Conservation (phyloP, 2,888 invertebrate species). For the Drosophila helvetica region DNA sequence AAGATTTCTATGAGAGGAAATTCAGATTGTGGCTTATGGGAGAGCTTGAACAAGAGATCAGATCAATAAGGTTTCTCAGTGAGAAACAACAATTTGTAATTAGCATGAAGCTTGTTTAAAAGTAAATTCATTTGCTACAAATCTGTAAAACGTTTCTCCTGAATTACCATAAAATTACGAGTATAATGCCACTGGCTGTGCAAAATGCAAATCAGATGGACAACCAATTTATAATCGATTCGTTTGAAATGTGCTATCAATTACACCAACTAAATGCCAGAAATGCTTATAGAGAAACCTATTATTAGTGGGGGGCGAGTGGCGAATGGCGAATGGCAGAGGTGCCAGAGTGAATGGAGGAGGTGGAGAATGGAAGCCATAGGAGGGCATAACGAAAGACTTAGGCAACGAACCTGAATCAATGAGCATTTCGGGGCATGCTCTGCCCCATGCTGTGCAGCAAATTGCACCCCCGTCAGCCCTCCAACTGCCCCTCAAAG, state of each 20-base stretch:
- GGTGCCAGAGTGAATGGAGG: neutral
- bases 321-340: neutral
- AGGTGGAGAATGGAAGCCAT: conserved; percentile 10
- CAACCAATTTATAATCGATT: conserved; percentile 12
- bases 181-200: conserved; percentile 7
- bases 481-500: neutral
- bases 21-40: neutral
- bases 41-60: neutral
- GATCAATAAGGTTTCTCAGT: neutral
- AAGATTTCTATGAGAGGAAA: neutral
- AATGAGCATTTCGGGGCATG: conserved; percentile 26
- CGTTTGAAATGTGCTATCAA: conserved; percentile 37
- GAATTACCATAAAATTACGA: conserved; percentile 10
- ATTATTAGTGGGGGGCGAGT: neutral
- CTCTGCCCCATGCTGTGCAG: conserved; percentile 21
- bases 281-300: neutral
- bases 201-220: conserved; percentile 31
- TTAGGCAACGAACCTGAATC: conserved; percentile 70
- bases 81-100: neutral
- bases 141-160: neutral
- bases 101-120: too few species aligned
- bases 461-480: conserved; percentile 9
- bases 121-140: neutral
- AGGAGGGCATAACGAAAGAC: conserved; percentile 68
- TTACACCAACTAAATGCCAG: conserved; percentile 30